These are phyloP conservation scores for Abrostola tripartita DNA, from an alignment of 2,888 invertebrate genomes.

Conservation along the genomic window DNA sequence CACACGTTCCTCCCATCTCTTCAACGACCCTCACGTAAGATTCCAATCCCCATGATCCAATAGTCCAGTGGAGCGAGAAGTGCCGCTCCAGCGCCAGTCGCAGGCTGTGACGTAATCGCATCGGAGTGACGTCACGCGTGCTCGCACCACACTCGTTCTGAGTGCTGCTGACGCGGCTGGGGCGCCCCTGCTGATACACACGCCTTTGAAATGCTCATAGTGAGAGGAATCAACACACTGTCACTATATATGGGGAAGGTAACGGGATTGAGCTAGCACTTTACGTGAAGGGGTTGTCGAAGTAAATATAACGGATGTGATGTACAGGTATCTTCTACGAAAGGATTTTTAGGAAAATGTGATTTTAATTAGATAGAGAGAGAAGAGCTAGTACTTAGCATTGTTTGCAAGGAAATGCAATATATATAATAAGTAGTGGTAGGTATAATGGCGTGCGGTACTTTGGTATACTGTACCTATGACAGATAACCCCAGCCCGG, in stretches of 20 bases:
- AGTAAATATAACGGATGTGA: too few species aligned
- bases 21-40: constrained; percentile 6
- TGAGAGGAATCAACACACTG: not conserved
- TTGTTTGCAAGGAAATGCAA: too few species aligned
- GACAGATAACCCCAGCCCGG: too few species aligned
- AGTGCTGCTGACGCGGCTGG: constrained; percentile 30
- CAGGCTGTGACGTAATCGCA: constrained; percentile 19
- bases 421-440: too few species aligned
- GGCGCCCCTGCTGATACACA: constrained; percentile 32
- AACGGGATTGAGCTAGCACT: constrained; percentile 10
- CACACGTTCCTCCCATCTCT: not conserved
- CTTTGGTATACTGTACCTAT: too few species aligned
- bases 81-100: constrained; percentile 15
- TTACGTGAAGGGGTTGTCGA: not conserved
- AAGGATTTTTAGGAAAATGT: too few species aligned
- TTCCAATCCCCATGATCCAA: constrained; percentile 13
- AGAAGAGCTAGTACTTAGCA: too few species aligned
- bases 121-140: constrained; percentile 25
- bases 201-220: not conserved
- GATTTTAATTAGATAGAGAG: too few species aligned
- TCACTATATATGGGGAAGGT: constrained; percentile 10
- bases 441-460: too few species aligned
- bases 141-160: not conserved
- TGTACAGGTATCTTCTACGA: too few species aligned
- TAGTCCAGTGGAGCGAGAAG: constrained; percentile 25